These are phyloP conservation scores for Loripinus fragilis DNA, from an alignment of 2,888 invertebrate species.

Conservation along the genomic window DNA sequence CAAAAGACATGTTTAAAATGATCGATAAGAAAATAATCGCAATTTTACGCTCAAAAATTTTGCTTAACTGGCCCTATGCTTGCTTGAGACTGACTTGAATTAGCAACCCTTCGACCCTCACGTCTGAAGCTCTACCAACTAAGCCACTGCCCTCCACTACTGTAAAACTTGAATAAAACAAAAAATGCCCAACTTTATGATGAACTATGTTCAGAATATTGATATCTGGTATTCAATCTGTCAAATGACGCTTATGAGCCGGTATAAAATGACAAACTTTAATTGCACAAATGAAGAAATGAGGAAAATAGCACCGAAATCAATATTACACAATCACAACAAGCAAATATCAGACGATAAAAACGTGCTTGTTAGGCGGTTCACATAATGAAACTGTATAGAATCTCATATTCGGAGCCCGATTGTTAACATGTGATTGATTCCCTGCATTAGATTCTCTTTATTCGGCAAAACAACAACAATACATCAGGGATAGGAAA, in stretches of 20 bases:
- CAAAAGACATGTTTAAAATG: too few species aligned
- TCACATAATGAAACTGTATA: neutral
- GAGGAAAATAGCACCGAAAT: neutral
- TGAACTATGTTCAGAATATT: slow-evolving; percentile 4
- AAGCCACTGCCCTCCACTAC: too few species aligned
- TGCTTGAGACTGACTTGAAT: too few species aligned
- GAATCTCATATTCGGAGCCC: neutral
- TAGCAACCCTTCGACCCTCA: too few species aligned
- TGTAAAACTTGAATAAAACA: too few species aligned
- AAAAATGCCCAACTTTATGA: too few species aligned
- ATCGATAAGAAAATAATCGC: too few species aligned
- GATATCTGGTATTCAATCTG: slow-evolving; percentile 7
- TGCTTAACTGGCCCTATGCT: too few species aligned
- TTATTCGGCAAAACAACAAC: neutral
- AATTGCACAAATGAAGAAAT: slow-evolving; percentile 6
- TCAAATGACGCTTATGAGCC: slow-evolving; percentile 1
- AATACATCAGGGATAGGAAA: too few species aligned
- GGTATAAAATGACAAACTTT: slow-evolving; percentile 1
- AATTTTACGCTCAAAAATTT: too few species aligned
- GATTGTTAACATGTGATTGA: neutral
- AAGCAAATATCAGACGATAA: neutral
- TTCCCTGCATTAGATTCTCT: neutral
- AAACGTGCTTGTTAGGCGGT: neutral
- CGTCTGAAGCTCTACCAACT: too few species aligned
- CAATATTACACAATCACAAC: slow-evolving; percentile 12